These are phyloP conservation scores for Steinernema hermaphroditum DNA, from an alignment of 2,888 invertebrate species.

Conservation along the genomic window DNA sequence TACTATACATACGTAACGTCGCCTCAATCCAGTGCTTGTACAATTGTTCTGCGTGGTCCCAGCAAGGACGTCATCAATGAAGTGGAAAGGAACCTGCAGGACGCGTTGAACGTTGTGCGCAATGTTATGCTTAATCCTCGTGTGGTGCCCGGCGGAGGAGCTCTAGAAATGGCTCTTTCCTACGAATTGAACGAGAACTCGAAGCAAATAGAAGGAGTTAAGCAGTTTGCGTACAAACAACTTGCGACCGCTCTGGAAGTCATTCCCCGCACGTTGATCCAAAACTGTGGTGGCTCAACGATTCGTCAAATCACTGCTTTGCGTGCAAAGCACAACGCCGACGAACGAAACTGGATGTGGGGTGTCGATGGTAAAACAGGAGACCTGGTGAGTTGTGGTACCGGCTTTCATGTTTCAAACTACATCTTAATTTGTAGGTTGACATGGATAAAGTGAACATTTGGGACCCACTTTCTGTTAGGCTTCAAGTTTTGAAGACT, in stretches of 20 bases:
- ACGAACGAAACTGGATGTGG: constrained; percentile 73
- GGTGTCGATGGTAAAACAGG: constrained; percentile 95
- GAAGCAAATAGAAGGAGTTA: constrained; percentile 75
- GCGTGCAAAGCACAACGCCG: constrained; percentile 81
- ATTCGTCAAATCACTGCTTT: constrained; percentile 91
- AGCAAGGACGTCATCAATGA: constrained; percentile 96
- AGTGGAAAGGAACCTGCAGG: constrained; percentile 77
- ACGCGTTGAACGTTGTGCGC: constrained; percentile 92
- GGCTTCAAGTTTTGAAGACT: constrained; percentile 80
- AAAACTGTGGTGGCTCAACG: constrained; percentile 95
- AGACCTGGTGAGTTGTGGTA: no score
- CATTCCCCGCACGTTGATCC: constrained; percentile 92
- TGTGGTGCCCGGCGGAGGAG: constrained; percentile 91
- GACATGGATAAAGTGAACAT: constrained; percentile 87
- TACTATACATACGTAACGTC: constrained; percentile 83
- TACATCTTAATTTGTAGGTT: constrained; percentile 69
- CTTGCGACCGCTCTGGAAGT: constrained; percentile 90
- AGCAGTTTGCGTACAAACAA: constrained; percentile 86
- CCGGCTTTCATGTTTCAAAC: constrained; percentile 24
- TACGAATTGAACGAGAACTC: constrained; percentile 77
- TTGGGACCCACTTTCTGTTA: constrained; percentile 95
- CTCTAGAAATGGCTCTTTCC: constrained; percentile 94
- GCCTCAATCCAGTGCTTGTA: constrained; percentile 89
- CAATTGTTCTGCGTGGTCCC: constrained; percentile 90
- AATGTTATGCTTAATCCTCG: constrained; percentile 83